phyloP scores from a whole-genome alignment of 2,113 vertebrate species.

The Phodopus roborovskii region DNA sequence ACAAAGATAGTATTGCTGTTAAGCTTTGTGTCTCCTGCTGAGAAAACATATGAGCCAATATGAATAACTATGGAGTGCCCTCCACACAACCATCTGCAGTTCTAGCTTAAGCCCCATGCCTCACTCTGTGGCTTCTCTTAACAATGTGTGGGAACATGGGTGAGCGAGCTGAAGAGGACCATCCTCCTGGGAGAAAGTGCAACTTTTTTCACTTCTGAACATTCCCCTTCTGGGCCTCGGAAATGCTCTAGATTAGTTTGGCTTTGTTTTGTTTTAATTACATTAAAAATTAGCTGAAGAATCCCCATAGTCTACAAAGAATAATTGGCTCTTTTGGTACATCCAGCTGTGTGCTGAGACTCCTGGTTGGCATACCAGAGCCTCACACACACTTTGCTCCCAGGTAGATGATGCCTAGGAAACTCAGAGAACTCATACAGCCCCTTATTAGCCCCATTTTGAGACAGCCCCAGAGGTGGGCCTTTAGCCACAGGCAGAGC shows the following conservation, averaged over 20 bases:
- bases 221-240: background rate
- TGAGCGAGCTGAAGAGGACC: background rate
- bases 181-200: background rate
- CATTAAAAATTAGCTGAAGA: conserved; percentile 80
- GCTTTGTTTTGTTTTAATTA: conserved; percentile 78
- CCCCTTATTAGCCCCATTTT: conserved; percentile 87
- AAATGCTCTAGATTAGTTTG: conserved; percentile 63
- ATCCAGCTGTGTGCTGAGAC: conserved; percentile 68
- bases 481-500: conserved; percentile 85
- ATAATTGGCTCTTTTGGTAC: conserved; percentile 82
- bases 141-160: background rate
- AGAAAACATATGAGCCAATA: background rate
- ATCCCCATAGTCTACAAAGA: conserved; percentile 77
- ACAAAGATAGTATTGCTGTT: background rate
- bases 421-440: conserved; percentile 79
- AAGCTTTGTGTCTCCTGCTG: background rate
- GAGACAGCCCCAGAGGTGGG: conserved; percentile 87
- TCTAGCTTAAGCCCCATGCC: background rate
- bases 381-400: conserved; percentile 72
- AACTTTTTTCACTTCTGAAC: conserved; percentile 43
- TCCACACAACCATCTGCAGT: background rate
- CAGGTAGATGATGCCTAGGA: conserved; percentile 85
- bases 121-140: background rate
- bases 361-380: conserved; percentile 72
- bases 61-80: background rate